phyloP scores from a whole-genome alignment of 2,888 invertebrate species.

The Parthenolecanium corni region DNA sequence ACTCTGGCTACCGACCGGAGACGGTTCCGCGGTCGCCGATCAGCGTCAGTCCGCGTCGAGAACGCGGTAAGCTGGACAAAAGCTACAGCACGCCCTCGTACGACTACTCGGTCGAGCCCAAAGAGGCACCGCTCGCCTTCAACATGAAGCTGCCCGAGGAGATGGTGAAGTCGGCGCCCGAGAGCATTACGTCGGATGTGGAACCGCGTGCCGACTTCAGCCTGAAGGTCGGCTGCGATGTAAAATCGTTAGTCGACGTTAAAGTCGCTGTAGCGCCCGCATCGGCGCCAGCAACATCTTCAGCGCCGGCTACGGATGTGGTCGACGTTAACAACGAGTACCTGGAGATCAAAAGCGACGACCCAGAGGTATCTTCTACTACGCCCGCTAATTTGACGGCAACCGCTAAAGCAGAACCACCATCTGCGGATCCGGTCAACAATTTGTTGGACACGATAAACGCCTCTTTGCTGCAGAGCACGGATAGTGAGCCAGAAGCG shows the following conservation, averaged over 20 bases:
- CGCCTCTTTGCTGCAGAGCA: constrained; percentile 36
- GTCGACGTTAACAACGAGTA: constrained; percentile 12
- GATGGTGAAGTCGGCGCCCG: constrained; percentile 16
- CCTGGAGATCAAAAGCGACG: constrained; percentile 21
- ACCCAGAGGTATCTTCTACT: neutral
- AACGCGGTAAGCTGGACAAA: constrained; percentile 57
- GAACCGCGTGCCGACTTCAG: neutral
- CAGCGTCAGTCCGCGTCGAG: constrained; percentile 33
- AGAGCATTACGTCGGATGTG: constrained; percentile 2
- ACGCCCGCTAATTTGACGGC: too few species aligned
- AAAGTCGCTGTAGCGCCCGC: neutral
- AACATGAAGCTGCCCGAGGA: constrained; percentile 21
- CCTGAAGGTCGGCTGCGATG: too few species aligned
- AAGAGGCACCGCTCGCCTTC: constrained; percentile 19
- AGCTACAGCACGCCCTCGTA: constrained; percentile 73
- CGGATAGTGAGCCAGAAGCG: constrained; percentile 14
- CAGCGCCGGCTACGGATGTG: neutral
- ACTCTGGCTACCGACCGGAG: neutral
- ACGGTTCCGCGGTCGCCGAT: neutral
- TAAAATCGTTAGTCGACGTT: neutral
- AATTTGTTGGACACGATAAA: constrained; percentile 39
- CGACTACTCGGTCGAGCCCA: constrained; percentile 40
- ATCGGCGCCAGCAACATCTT: neutral
- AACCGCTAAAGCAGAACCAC: neutral
- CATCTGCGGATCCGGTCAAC: constrained; percentile 30